These are phyloP conservation scores for Apodemus sylvaticus DNA, from an alignment of 2,113 vertebrate genomes.

Conservation along the genomic window DNA sequence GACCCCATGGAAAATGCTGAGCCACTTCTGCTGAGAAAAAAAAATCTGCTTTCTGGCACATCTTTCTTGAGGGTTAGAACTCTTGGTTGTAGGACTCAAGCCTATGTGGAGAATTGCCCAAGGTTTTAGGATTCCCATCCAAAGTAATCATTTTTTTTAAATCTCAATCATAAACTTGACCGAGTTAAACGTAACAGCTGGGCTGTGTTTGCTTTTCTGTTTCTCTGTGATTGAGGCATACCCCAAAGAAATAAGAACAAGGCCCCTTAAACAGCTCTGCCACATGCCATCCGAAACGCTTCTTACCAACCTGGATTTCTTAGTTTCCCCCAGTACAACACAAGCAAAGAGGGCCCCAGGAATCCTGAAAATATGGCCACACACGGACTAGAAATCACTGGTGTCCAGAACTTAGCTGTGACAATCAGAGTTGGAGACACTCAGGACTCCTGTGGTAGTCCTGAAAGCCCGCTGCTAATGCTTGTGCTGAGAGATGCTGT, in stretches of 20 bases:
- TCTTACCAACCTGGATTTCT: background rate
- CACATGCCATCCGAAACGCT: background rate
- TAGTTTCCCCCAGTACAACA: background rate
- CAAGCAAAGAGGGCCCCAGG: background rate
- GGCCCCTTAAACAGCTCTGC: background rate
- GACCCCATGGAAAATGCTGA: background rate
- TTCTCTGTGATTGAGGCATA: background rate
- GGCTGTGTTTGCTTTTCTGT: background rate
- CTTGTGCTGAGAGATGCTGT: background rate
- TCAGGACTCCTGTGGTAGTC: background rate
- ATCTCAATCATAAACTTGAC: slow-evolving; percentile 1
- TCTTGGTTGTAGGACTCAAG: background rate
- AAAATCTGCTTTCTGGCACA: background rate
- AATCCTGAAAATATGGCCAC: background rate
- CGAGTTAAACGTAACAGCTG: background rate
- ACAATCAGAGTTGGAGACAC: background rate
- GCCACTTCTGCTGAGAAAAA: background rate
- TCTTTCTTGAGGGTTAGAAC: slow-evolving; percentile 33
- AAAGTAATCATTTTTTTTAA: background rate
- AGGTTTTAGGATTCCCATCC: background rate
- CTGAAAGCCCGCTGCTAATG: background rate
- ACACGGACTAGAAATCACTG: background rate
- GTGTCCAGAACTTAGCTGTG: background rate
- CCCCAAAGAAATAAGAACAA: background rate
- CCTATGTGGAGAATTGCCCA: background rate